Percentiles rank a stretch among this genome's conserved stretches.
Conservation (phyloP, 2,888 invertebrate genomes). For the Hipparchia semele region DNA sequence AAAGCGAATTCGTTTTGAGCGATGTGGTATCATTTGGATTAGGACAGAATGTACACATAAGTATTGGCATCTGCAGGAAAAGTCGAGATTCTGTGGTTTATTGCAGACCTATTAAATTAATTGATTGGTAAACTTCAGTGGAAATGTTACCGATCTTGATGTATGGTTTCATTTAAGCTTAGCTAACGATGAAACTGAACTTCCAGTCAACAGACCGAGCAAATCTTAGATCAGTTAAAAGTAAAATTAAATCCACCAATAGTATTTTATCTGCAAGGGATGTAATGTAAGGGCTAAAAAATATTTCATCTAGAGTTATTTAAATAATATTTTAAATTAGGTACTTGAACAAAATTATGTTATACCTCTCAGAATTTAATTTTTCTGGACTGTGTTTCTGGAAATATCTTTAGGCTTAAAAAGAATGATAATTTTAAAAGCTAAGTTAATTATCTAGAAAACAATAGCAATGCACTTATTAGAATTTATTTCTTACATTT, state of each 20-base stretch:
- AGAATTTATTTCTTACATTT: no score
- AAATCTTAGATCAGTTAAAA: constrained; percentile 33
- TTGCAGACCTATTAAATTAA: background rate
- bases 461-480: no score
- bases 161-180: constrained; percentile 17
- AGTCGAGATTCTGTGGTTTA: background rate
- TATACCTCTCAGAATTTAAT: no score
- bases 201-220: constrained; percentile 30
- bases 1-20: no score
- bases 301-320: background rate
- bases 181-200: constrained; percentile 7
- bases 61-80: background rate
- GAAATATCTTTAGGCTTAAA: no score
- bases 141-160: constrained; percentile 16
- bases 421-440: no score
- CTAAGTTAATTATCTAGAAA: no score
- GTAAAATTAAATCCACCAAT: constrained; percentile 30
- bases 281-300: background rate
- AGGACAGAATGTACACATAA: background rate
- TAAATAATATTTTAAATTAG: no score
- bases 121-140: background rate
- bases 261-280: constrained; percentile 33
- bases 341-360: no score
- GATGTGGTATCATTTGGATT: no score
- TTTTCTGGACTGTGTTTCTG: no score